Base-by-base conservation (phyloP, 2,888 invertebrate genomes). In the Cryptops parisi region DNA sequence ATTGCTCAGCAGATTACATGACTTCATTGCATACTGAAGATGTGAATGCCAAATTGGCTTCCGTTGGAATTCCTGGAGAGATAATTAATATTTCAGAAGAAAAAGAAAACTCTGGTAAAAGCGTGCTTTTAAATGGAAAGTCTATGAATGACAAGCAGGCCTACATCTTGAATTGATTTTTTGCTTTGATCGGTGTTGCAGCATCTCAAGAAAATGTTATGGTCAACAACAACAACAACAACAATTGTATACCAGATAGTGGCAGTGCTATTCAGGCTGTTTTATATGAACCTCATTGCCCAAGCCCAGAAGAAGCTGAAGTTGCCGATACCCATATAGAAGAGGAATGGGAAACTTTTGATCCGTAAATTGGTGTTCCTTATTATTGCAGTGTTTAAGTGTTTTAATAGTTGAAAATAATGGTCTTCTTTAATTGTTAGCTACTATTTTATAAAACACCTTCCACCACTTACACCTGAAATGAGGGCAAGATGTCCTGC, bases 371-470 rank as follows among this genome's bases (percentile, higher is more conserved):
- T 33, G 33, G 6, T 33, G 15, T 33, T 33, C 15, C 33, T 33
- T 15, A 33, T 33, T 33, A 9, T 33, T 33, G 15, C n/a, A n/a
- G n/a, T n/a, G n/a, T n/a, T n/a, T n/a, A n/a, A n/a, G n/a, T n/a
- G n/a, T n/a, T n/a, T n/a, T n/a, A n/a, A n/a, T n/a, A n/a, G n/a
- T n/a, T n/a, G n/a, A n/a, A n/a, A n/a, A n/a, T n/a, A n/a, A n/a
- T n/a, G n/a, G n/a, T n/a, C n/a, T n/a, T 9, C 15, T 33, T 43
- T 33, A 39, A 15, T 54, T 61, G 61, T 47, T 55, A 69, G 69
- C 17, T 87, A 89, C 62, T 74, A 84, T 54, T 91, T 94, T 68
- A 91, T 94, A 58, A 88, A 90, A 67, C 88, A 86, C 72, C 76
- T 94, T 61, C 86, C 86, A 26, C 86, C 86, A 9, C 69, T 85